Percentiles rank a stretch among this genome's conserved stretches.
phyloP scores from a whole-genome alignment of 2,113 vertebrate genomes.

The Mastomys coucha region DNA sequence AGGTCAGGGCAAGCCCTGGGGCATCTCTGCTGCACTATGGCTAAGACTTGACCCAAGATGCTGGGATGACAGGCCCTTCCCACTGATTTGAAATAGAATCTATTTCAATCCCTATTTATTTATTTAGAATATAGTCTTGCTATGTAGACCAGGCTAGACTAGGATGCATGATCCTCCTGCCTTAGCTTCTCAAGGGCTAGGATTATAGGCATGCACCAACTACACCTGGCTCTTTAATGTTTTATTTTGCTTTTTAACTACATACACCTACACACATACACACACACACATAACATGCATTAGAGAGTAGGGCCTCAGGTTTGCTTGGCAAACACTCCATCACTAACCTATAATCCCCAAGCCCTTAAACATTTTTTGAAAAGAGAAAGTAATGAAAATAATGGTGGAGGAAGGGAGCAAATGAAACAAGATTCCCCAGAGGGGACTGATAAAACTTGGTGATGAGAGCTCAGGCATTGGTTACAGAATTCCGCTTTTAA shows the following conservation, averaged over 20 bases:
- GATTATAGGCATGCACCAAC: neutral
- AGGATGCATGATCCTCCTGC: neutral
- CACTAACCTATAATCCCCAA: neutral
- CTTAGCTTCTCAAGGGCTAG: neutral
- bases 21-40: conserved; percentile 9
- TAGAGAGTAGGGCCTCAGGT: neutral
- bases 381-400: conserved; percentile 38
- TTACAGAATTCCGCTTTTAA: conserved; percentile 53
- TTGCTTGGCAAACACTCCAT: neutral
- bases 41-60: conserved; percentile 16
- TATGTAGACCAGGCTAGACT: neutral
- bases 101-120: conserved; percentile 52
- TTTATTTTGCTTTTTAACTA: neutral
- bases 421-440: neutral
- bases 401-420: neutral
- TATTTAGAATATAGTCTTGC: neutral
- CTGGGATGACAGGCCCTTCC: conserved; percentile 15
- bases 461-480: neutral
- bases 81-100: conserved; percentile 55
- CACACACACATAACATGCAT: neutral
- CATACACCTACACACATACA: neutral
- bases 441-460: neutral
- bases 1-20: conserved; percentile 20
- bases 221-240: neutral
- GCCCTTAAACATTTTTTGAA: neutral